A percentile compares a stretch with the other conserved stretches of the same genome.
phyloP scores from a whole-genome alignment of 2,888 invertebrate genomes.

The Oeneis ivallda region DNA sequence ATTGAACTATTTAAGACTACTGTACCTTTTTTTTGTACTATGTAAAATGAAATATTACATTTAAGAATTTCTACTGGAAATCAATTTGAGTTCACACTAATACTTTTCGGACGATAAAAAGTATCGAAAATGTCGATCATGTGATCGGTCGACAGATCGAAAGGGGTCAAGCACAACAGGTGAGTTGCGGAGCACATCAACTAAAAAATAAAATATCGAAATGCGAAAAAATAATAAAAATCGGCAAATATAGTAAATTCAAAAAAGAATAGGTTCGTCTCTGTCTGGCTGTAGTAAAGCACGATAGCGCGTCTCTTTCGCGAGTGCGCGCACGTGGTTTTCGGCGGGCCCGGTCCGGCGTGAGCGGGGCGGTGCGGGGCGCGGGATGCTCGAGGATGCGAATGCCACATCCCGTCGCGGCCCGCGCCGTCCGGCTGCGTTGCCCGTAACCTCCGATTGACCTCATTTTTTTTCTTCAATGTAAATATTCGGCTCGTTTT shows the following conservation, averaged over 20 bases:
- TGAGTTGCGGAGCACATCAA: slow-evolving; percentile 79
- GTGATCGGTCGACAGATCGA: slow-evolving; percentile 75
- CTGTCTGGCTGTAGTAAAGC: slow-evolving; percentile 44
- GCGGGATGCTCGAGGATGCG: slow-evolving; percentile 46
- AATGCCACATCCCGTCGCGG: slow-evolving; percentile 77
- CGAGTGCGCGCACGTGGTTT: slow-evolving; percentile 74
- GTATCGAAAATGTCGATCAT: slow-evolving; percentile 74
- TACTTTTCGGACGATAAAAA: slow-evolving; percentile 50
- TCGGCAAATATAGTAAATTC: slow-evolving; percentile 79
- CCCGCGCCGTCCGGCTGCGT: slow-evolving; percentile 79
- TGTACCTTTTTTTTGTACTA: not conserved
- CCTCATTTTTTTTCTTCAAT: slow-evolving; percentile 81
- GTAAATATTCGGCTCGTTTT: slow-evolving; percentile 80
- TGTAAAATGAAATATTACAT: not conserved
- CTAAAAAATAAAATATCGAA: slow-evolving; percentile 83
- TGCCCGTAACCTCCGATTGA: slow-evolving; percentile 81
- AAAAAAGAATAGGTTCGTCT: slow-evolving; percentile 71
- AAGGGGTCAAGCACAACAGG: slow-evolving; percentile 82
- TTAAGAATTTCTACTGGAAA: slow-evolving; percentile 3
- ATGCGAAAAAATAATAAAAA: slow-evolving; percentile 82
- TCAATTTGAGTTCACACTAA: not conserved
- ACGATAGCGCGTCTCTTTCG: slow-evolving; percentile 57
- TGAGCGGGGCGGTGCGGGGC: slow-evolving; percentile 50
- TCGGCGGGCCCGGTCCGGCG: slow-evolving; percentile 55
- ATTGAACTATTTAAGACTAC: not conserved